phyloP scores from a whole-genome alignment of 2,797 vertebrate genomes.

The Sebastes ruberrimus region DNA sequence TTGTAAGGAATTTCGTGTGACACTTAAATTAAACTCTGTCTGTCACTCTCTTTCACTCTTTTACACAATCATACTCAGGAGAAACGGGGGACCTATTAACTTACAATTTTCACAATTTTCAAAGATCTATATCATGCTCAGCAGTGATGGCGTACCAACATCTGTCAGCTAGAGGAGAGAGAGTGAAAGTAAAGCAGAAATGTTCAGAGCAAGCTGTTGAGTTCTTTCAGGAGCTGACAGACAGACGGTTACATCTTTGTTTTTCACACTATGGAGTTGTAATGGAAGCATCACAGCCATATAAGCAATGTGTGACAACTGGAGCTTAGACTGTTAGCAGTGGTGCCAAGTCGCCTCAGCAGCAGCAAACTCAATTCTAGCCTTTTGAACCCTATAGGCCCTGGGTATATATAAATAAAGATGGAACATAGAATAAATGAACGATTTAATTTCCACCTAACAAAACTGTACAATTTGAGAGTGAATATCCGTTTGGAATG shows the following conservation, averaged over 20 bases:
- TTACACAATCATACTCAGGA: background rate
- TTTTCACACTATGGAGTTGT: constrained; percentile 7
- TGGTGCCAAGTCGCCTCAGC: background rate
- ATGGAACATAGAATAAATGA: too few species aligned
- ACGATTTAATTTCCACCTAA: too few species aligned
- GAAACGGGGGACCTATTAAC: background rate
- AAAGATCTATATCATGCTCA: background rate
- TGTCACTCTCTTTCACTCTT: background rate
- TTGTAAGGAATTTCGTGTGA: background rate
- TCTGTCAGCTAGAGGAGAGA: constrained; percentile 11
- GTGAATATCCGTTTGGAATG: too few species aligned
- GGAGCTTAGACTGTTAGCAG: constrained; percentile 3
- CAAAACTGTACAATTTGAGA: too few species aligned
- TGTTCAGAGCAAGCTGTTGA: constrained; percentile 4
- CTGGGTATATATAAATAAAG: too few species aligned
- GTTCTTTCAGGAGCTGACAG: constrained; percentile 9
- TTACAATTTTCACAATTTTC: background rate
- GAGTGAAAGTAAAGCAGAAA: constrained; percentile 1
- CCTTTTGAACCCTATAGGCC: too few species aligned
- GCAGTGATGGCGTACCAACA: background rate
- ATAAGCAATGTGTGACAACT: background rate
- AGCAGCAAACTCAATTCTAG: background rate
- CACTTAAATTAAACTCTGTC: background rate
- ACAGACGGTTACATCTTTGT: constrained; percentile 16
- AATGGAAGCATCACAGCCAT: background rate